These are phyloP conservation scores for Coptotermes formosanus DNA, from an alignment of 1,140 invertebrate genomes.

Conservation along the genomic window DNA sequence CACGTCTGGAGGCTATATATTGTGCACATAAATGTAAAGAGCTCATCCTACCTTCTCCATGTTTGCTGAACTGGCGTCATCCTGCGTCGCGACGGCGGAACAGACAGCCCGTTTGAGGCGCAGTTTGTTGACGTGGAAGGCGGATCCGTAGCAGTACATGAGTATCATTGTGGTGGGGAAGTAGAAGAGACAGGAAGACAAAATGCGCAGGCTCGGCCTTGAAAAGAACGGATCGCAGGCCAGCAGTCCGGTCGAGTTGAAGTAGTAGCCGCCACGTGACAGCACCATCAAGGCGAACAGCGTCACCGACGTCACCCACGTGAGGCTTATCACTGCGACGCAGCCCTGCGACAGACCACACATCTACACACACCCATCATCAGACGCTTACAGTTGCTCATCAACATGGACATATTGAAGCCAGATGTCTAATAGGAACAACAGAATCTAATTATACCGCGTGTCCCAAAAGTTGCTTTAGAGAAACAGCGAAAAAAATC, in stretches of 20 bases:
- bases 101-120: conserved; percentile 55
- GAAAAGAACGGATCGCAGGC: conserved; percentile 84
- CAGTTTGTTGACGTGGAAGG: conserved; percentile 80
- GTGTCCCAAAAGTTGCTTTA: no score
- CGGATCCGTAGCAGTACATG: conserved; percentile 87
- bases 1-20: no score
- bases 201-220: conserved; percentile 70
- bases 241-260: conserved; percentile 77
- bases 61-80: not conserved
- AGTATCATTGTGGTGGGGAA: conserved; percentile 86
- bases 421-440: no score
- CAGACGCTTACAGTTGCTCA: no score
- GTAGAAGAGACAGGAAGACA: conserved; percentile 81
- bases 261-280: conserved; percentile 78
- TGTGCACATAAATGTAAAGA: no score
- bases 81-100: not conserved
- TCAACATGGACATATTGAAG: no score
- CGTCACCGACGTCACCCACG: conserved; percentile 77
- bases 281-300: conserved; percentile 76
- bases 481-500: no score
- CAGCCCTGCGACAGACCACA: conserved; percentile 59
- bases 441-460: no score
- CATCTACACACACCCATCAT: not conserved
- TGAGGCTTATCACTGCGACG: conserved; percentile 75
- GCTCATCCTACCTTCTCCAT: not conserved